Evolutionary conservation across 2,113 vertebrate genomes (phyloP), one percentile per base, ranked within the genome.

Genomic region (Hylia prasina): DNA sequence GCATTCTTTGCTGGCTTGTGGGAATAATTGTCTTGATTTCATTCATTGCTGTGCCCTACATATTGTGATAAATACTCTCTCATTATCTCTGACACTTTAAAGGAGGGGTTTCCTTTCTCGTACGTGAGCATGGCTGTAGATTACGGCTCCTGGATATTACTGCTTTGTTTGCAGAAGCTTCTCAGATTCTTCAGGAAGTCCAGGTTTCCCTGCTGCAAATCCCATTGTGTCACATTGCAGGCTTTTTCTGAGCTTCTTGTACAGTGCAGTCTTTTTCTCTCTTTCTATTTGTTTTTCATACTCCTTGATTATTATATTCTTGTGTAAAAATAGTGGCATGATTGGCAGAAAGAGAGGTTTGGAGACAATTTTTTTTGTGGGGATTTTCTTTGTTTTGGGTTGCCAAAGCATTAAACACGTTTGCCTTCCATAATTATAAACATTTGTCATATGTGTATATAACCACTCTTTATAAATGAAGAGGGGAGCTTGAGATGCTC

Each of bases 111-210:
- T 94, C 72, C 89, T 95, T 95, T 89, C 72, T 87, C 9, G 0
- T 57, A 47, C 5, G 8, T n/a, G 73, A 87, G 35, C 40, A 22
- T 20, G 48, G 40, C 47, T 89, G 9, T 68, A 60, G 69, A 30
- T 84, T 63, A 35, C 54, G 50, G n/a, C 40, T 81, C 24, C 54
- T 96, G 64, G 24, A 27, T 81, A n/a, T 78, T 75, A 40, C 24
- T 87, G 44, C 45, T 94, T 92, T 95, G 69, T 94, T 91, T 91
- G 93, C 48, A 71, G 81, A 90, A 83, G 27, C 42, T 53, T 72
- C 37, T 77, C 25, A 25, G 53, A 76, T 84, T 85, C 82, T 93
- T 79, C 89, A 84, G 91, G 89, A 96, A 93, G 89, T 91, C 48
- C 40, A 65, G 44, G 73, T 87, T 94, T 91, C 89, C 73, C 81